Conservation (phyloP, 1,140 invertebrate genomes). For the Ctenoplectra terminalis region DNA sequence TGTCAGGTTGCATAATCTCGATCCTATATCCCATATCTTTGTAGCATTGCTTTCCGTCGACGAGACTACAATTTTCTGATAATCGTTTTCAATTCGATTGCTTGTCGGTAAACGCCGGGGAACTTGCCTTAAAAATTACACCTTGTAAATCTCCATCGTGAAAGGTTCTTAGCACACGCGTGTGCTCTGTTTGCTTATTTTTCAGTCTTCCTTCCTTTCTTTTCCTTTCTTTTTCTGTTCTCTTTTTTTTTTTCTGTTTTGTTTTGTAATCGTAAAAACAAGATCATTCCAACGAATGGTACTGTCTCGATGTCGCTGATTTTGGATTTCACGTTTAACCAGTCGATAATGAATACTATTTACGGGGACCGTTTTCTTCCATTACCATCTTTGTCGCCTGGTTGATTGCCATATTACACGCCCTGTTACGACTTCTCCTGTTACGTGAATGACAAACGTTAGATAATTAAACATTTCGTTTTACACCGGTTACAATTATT, state of each 20-base stretch:
- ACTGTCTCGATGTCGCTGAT: conserved; percentile 9
- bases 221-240: not conserved
- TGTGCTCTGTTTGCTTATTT: not conserved
- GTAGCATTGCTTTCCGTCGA: not conserved
- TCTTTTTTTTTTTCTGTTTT: not conserved
- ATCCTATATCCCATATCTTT: not conserved
- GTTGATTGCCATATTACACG: not conserved
- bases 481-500: not conserved
- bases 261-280: not conserved
- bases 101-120: not conserved
- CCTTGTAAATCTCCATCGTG: conserved; percentile 1
- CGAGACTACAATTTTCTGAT: conserved; percentile 1
- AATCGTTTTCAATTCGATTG: conserved; percentile 22
- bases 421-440: conserved; percentile 26
- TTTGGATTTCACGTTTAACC: conserved; percentile 43
- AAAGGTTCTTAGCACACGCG: not conserved
- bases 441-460: conserved; percentile 36
- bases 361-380: conserved; percentile 1
- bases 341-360: conserved; percentile 48
- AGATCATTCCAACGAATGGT: conserved; percentile 15
- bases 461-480: conserved; percentile 34
- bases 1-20: conserved; percentile 8
- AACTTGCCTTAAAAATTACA: conserved; percentile 28
- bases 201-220: not conserved
- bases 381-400: conserved; percentile 34